Conservation (phyloP, 2,113 vertebrate species). For the Dromiciops gliroides region DNA sequence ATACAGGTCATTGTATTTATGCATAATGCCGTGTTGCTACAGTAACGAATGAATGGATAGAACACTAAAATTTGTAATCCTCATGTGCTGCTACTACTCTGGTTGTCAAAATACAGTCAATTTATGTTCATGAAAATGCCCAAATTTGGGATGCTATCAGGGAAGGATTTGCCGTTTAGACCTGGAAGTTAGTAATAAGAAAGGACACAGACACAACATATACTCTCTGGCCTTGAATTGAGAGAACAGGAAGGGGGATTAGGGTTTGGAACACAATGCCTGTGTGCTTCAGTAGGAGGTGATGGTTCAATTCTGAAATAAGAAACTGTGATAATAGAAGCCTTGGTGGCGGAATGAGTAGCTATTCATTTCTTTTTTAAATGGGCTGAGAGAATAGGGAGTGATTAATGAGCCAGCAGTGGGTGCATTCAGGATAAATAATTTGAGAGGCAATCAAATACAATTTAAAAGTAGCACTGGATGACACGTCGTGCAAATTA, state of each 20-base stretch:
- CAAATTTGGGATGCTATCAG: background rate
- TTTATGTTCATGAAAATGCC: slow-evolving; percentile 30
- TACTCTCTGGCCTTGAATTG: background rate
- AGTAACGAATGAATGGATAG: background rate
- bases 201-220: background rate
- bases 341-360: background rate
- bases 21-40: background rate
- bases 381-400: slow-evolving; percentile 30
- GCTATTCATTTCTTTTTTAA: slow-evolving; percentile 44
- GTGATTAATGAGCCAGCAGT: slow-evolving; percentile 41
- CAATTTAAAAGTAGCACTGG: slow-evolving; percentile 41
- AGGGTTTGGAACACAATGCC: slow-evolving; percentile 7
- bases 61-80: background rate
- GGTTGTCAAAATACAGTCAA: background rate
- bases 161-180: background rate
- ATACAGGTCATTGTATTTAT: background rate
- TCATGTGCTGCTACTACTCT: background rate
- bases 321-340: slow-evolving; percentile 26
- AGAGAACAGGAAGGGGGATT: background rate
- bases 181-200: background rate
- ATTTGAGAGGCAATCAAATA: slow-evolving; percentile 46
- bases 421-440: slow-evolving; percentile 12
- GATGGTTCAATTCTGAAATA: background rate
- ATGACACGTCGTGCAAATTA: slow-evolving; percentile 26
- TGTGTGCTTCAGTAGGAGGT: background rate